Base-by-base conservation (phyloP, 23 tunicate species). In the Ascidia mentula region DNA sequence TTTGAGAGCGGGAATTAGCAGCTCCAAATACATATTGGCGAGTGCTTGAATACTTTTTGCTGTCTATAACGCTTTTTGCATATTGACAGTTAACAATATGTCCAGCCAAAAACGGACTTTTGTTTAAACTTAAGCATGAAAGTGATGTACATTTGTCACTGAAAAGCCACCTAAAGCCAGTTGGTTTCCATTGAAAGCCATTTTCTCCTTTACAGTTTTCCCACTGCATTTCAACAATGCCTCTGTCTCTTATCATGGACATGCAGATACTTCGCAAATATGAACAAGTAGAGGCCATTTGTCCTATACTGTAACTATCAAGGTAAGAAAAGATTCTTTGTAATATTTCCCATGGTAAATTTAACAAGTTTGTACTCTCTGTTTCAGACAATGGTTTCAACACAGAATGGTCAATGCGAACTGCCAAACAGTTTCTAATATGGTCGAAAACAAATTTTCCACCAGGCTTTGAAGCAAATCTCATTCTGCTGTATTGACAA, bases 221-320 rank as follows among this genome's bases (percentile, higher is more conserved):
- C 97, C 97, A 91, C 40, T 72, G 45, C 32, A 77, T 22, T 36
- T 78, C 69, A 22, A 91, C 97, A 35, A 91, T 82, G 0, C 97
- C 97, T 20, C 87, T 81, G 7, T 70, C 40, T 60, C 69, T 73
- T 17, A 91, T 34, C 78, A 32, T 72, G 13, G 84, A 53, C 35
- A 18, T 32, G 38, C 97, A 86, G 6, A 91, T 22, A 28, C 42
- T 45, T 46, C 78, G 53, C 70, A 91, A 60, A 73, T 80, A 80
- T 24, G 28, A 18, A 65, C 91, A 91, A n/a, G 91, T 91, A 72
- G 71, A 61, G 12, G 85, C 40, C 6, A 86, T 24, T 74, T 91
- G 91, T 17, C 85, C 89, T 22, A 91, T 30, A 39, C 94, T 61
- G 73, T 80, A 86, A 60, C 90, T 81, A 72, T 91, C 97, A 13